phyloP scores from a whole-genome alignment of 2,113 vertebrate species.

The Empidonax alnorum region DNA sequence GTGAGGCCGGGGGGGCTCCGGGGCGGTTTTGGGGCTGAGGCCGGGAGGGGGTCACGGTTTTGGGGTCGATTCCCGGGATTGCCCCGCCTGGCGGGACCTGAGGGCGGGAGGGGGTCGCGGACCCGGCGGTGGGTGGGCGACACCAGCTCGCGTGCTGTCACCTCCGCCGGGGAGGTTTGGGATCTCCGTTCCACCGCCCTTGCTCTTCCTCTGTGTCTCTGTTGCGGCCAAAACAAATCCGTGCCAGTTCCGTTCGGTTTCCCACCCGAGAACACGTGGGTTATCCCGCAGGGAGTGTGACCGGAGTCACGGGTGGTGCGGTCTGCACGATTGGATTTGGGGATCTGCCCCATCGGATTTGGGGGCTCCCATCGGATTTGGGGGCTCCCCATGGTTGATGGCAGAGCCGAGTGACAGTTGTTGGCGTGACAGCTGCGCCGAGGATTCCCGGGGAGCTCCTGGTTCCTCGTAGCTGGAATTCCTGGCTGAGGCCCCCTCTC shows the following conservation, averaged over 20 bases:
- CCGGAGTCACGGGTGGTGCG: rapidly evolving
- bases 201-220: too few relatives aligned
- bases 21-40: not conserved
- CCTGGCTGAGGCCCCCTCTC: not conserved
- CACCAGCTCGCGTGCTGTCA: rapidly evolving
- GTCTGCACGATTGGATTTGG: not conserved
- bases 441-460: not conserved
- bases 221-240: too few relatives aligned
- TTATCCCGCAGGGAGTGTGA: rapidly evolving
- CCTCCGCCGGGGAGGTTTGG: not conserved
- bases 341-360: too few relatives aligned
- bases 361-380: not conserved
- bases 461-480: not conserved
- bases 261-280: rapidly evolving
- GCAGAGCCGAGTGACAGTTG: not conserved
- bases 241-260: not conserved
- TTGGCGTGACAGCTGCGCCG: not conserved
- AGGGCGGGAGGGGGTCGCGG: not conserved
- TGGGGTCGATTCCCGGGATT: not conserved
- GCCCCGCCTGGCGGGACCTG: not conserved
- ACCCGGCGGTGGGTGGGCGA: too few relatives aligned
- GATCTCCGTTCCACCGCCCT: too few relatives aligned
- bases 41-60: slow-evolving; percentile 11
- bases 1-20: slow-evolving; percentile 70
- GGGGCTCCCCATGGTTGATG: not conserved